Percentiles rank a stretch among this genome's conserved stretches.
Conservation (phyloP, 2,888 invertebrate species). For the Lepidochitona cinerea region DNA sequence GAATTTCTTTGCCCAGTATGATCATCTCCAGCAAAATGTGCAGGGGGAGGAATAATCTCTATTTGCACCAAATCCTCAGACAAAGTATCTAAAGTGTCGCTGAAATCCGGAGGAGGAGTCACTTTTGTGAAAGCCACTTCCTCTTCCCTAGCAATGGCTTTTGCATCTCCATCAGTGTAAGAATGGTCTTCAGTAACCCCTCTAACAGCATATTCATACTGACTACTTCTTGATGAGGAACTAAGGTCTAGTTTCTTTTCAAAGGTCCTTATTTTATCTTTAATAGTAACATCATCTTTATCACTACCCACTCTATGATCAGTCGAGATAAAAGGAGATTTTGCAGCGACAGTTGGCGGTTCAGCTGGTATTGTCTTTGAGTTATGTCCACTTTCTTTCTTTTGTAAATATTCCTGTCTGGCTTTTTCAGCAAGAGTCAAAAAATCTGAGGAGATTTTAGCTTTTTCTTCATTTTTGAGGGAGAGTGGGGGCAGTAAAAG, state of each 20-base stretch:
- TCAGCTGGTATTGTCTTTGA: conserved; percentile 11
- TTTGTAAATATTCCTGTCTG: conserved; percentile 57
- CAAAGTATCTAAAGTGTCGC: neutral
- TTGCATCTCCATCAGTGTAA: neutral
- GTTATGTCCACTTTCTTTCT: conserved; percentile 25
- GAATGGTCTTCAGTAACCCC: conserved; percentile 40
- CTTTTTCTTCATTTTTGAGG: neutral
- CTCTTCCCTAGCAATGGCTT: neutral
- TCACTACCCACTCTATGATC: neutral
- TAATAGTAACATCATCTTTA: neutral
- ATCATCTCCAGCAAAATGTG: conserved; percentile 37
- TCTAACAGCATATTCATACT: neutral
- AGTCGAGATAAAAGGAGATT: neutral
- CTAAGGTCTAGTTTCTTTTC: conserved; percentile 2
- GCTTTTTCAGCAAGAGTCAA: conserved; percentile 62
- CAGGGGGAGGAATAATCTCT: conserved; percentile 60
- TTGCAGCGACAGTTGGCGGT: neutral
- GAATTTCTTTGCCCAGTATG: conserved; percentile 2
- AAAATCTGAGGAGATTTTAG: conserved; percentile 39
- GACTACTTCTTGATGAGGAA: neutral
- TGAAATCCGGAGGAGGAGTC: conserved; percentile 9
- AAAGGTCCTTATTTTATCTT: conserved; percentile 8
- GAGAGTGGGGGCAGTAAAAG: neutral
- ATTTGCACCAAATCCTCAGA: conserved; percentile 37
- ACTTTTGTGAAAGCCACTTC: neutral